phyloP scores from a whole-genome alignment of 2,797 vertebrate genomes.

The Sternarchorhynchus goeldii region DNA sequence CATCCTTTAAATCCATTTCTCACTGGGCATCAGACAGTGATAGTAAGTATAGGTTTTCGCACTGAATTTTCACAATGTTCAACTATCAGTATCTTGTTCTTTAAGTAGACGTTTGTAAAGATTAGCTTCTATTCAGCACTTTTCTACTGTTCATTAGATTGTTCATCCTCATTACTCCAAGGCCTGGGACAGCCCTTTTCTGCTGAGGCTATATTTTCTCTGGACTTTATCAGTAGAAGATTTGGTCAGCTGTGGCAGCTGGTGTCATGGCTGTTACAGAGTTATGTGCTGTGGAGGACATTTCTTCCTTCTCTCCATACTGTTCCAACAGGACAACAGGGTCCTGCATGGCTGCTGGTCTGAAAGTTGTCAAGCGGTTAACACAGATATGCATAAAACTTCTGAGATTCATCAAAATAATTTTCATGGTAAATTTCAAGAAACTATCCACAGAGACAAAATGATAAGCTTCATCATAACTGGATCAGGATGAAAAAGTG shows the following conservation, averaged over 20 bases:
- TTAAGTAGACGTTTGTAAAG: conserved; percentile 2
- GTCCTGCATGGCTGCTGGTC: conserved; percentile 21
- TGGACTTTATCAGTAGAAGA: conserved; percentile 50
- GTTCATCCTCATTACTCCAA: neutral
- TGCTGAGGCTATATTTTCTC: conserved; percentile 49
- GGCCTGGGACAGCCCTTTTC: conserved; percentile 39
- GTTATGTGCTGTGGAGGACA: conserved; percentile 19
- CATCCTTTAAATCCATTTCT: neutral
- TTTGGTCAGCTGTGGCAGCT: conserved; percentile 41
- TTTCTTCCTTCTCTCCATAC: conserved; percentile 30
- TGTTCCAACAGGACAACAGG: conserved; percentile 10
- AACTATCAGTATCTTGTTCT: conserved; percentile 1
- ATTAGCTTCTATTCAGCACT: neutral
- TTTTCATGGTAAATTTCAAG: no score
- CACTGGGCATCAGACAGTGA: neutral
- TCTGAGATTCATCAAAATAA: no score
- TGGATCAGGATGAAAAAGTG: no score
- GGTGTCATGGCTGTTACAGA: conserved; percentile 39
- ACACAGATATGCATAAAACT: no score
- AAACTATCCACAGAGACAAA: no score
- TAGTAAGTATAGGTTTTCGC: neutral
- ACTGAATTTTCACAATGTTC: neutral
- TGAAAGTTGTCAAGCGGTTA: neutral
- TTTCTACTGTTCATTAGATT: conserved; percentile 19
- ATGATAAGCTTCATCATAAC: no score